Evolutionary conservation across 2,888 invertebrate genomes (phyloP), one percentile per base, ranked within the genome.

Genomic region (Formica aserva): DNA sequence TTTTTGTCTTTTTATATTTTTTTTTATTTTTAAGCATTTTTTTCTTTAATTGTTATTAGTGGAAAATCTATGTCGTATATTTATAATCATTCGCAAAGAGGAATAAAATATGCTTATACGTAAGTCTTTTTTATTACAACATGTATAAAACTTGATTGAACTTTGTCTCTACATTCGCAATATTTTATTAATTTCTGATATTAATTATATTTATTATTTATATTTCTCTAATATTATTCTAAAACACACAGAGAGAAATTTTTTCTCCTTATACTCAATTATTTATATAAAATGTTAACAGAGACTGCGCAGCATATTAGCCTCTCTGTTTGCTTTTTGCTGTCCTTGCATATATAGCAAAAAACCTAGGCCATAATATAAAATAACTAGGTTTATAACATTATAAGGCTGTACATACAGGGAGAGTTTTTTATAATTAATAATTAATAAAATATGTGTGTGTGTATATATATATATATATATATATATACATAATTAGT

Each of bases 131-230:
- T n/a, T 60, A 38, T 83, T 38, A 65, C 15, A 45, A 35, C 32
- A 41, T 35, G 26, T 18, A 57, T 41, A 41, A 67, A 48, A 52
- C 57, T 84, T 80, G 83, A 80, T 86, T 80, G 57, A 35, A 62
- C 55, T 62, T 72, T 62, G 55, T 60, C 66, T 63, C 48, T 45
- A 41, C 35, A 45, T 63, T 35, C 11, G 48, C 45, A 48, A 48
- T 48, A 65, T 35, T 48, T 76, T 65, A 48, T 65, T 52, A 48
- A 11, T 35, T 32, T 63, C 26, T 65, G 48, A 35, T 22, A 60
- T 72, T 57, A 57, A 45, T 45, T 6, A 48, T 48, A 18, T 48
- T 48, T 48, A 48, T 48, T 45, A 45, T 18, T 48, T 48, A 48
- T 48, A 48, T 48, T 18, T 48, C 13, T 65, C 35, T 65, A 48